Conservation (phyloP, 2,888 invertebrate genomes). For the Troglohyphantes excavatus region DNA sequence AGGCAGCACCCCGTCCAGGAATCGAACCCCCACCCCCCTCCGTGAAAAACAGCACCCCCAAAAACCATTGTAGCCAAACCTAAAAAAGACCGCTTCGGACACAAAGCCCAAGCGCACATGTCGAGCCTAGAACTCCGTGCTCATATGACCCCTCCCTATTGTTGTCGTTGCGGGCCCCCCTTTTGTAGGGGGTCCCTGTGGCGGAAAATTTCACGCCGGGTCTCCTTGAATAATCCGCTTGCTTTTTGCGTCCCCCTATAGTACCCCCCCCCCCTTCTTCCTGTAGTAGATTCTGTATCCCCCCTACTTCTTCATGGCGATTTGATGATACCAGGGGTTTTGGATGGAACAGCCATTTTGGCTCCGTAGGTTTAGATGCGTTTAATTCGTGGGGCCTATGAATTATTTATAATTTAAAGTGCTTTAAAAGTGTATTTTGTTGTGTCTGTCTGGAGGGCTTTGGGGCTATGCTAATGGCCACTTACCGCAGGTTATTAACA, state of each 20-base stretch:
- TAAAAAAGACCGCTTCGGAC: constrained; percentile 37
- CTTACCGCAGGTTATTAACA: constrained; percentile 19
- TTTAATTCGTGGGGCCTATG: constrained; percentile 59
- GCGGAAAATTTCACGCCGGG: constrained; percentile 77
- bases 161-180: constrained; percentile 50
- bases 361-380: constrained; percentile 31
- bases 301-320: constrained; percentile 31
- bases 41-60: constrained; percentile 69
- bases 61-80: constrained; percentile 3
- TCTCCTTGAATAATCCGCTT: constrained; percentile 75
- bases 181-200: constrained; percentile 59
- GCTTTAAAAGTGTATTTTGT: constrained; percentile 43
- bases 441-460: constrained; percentile 1
- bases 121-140: constrained; percentile 40
- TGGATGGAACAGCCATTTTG: constrained; percentile 35
- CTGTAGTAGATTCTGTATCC: constrained; percentile 14
- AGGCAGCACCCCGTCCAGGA: constrained; percentile 13
- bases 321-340: constrained; percentile 53
- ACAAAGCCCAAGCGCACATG: constrained; percentile 70
- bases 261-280: constrained; percentile 8
- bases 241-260: constrained; percentile 53
- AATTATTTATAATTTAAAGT: constrained; percentile 75
- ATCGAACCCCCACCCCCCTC: constrained; percentile 38
- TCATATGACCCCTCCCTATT: constrained; percentile 35
- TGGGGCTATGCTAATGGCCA: constrained; percentile 42